These are phyloP conservation scores for Bimastos eiseni DNA, from an alignment of 2,888 invertebrate species.

Conservation along the genomic window DNA sequence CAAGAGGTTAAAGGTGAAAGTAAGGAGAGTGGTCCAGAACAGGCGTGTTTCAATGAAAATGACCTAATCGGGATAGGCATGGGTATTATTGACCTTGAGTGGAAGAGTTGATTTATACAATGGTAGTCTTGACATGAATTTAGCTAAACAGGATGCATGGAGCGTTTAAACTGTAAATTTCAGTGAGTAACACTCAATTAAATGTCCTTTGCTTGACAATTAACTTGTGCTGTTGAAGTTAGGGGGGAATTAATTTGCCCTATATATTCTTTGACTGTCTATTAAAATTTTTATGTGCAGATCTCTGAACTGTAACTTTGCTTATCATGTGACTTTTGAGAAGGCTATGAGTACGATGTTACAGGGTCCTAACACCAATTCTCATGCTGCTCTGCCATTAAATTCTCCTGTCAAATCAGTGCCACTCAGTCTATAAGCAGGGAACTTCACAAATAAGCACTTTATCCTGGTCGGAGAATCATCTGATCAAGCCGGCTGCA, in stretches of 20 bases:
- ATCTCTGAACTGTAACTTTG: neutral
- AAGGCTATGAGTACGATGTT: neutral
- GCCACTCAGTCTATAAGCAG: neutral
- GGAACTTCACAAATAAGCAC: neutral
- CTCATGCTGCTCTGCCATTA: neutral
- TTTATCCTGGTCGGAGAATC: neutral
- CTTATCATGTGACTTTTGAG: neutral
- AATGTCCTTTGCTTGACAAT: neutral
- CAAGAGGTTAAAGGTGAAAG: neutral
- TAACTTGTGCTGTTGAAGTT: neutral
- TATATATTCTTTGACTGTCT: neutral
- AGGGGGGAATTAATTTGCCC: neutral
- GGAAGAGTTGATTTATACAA: neutral
- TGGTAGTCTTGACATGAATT: neutral
- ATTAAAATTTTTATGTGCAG: neutral
- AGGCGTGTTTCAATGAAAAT: neutral
- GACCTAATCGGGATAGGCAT: neutral
- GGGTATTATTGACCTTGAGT: neutral
- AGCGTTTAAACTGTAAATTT: neutral
- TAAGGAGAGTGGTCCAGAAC: neutral
- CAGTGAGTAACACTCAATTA: no score
- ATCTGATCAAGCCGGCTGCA: constrained; percentile 13
- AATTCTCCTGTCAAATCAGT: neutral
- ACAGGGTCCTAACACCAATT: neutral
- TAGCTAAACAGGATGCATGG: neutral